Conservation (phyloP, 2,113 vertebrate species). For the Otolemur garnettii region DNA sequence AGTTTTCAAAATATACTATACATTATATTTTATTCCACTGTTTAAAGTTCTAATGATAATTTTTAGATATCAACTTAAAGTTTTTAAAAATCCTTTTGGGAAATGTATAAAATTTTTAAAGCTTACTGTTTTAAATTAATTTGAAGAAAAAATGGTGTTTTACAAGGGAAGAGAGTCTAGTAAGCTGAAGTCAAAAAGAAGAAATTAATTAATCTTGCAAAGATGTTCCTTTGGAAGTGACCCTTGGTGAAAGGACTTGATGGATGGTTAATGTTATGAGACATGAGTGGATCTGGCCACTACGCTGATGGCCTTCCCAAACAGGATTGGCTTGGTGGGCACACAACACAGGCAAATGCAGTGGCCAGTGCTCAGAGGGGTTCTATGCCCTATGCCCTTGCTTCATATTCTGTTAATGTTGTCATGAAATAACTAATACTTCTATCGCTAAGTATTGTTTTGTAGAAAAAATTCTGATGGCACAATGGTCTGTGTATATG, state of each 20-base stretch:
- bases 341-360: fast-evolving
- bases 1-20: not conserved
- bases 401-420: not conserved
- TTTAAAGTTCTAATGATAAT: not conserved
- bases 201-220: not conserved
- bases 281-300: not conserved
- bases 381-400: not conserved
- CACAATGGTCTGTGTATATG: not conserved
- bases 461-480: not conserved
- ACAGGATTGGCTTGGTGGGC: not conserved
- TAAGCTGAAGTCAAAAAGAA: not conserved
- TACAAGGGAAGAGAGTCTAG: not conserved
- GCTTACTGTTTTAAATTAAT: not conserved
- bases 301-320: not conserved
- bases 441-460: not conserved
- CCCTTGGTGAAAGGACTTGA: too few relatives aligned
- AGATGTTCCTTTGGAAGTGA: not conserved
- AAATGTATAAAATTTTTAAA: not conserved
- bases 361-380: not conserved
- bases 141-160: too few relatives aligned
- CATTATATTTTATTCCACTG: not conserved
- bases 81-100: not conserved
- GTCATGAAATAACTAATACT: not conserved
- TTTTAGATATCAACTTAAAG: not conserved
- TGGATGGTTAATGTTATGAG: not conserved